Evolutionary conservation across 1,140 invertebrate species (phyloP), one percentile per base, ranked within the genome.

Genomic region (Riptortus pedestris): DNA sequence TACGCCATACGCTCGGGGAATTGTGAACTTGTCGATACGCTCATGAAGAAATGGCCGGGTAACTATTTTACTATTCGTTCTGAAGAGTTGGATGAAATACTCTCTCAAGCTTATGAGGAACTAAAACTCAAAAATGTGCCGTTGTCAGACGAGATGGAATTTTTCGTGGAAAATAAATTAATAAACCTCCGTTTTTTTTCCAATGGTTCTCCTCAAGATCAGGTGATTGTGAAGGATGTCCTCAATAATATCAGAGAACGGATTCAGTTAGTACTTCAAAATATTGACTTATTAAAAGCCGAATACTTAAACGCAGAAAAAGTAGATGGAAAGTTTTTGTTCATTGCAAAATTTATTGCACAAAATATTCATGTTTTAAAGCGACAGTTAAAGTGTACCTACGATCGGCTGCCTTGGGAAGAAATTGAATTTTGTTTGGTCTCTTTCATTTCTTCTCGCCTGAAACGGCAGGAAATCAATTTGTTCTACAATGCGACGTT

Each of bases 341-440:
- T 7, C 14, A 7, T 38, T 7, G 31, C 31, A 38, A 38, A 38
- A 38, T 14, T 7, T 7, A 14, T 38, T 38, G 31, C 31, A 7
- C 14, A 14, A 5, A 38, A 68, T 63, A 60, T 68, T 52, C 62
- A 67, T 33, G 26, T 65, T 33, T 63, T 68, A 52, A 68, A 68
- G 29, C 66, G 64, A 20, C 47, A 52, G 27, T 52, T 67, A n/a
- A 68, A 52, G 55, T 63, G 63, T 38, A 65, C 66, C 18, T 68
- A 68, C 33, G 29, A 65, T 65, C 38, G 2, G 12, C 26, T 68
- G 18, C 67, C 67, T 62, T 69, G 68, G 68, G 68, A 68, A 63
- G 67, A 68, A 67, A 65, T 68, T 24, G 67, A 68, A 33, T 68
- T 68, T 67, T 68, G 66, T 61, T 62, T 68, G 20, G 24, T 64